Evolutionary conservation across 2,888 invertebrate genomes (phyloP).

Genomic region (Achlya flavicornis): DNA sequence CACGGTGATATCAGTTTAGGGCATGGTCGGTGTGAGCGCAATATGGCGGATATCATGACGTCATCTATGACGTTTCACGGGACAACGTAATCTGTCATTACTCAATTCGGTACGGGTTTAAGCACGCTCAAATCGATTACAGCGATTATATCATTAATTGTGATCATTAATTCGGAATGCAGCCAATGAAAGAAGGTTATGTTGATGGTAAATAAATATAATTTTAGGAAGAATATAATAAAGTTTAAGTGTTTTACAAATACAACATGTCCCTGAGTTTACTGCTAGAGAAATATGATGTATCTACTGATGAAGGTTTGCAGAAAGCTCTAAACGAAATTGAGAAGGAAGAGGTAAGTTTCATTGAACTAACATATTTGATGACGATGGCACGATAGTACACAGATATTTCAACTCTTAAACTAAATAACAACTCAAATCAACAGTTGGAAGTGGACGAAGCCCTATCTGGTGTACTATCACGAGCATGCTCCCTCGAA

Average conservation of each 20-base stretch:
- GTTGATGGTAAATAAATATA: slow-evolving; percentile 28
- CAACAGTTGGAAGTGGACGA: slow-evolving; percentile 87
- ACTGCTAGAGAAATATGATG: slow-evolving; percentile 76
- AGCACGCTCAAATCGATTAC: no score
- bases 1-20: no score
- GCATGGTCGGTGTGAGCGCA: no score
- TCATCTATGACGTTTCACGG: no score
- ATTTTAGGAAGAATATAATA: neutral
- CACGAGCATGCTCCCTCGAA: slow-evolving; percentile 90
- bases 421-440: neutral
- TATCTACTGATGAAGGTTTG: slow-evolving; percentile 82
- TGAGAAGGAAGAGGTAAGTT: slow-evolving; percentile 83
- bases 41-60: no score
- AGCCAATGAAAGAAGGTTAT: no score
- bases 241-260: neutral
- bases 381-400: slow-evolving; percentile 34
- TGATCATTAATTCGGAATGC: no score
- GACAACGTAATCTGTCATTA: no score
- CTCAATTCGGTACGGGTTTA: no score
- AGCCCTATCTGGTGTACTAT: slow-evolving; percentile 88
- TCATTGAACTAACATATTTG: slow-evolving; percentile 18
- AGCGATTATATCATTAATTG: no score
- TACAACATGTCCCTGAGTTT: slow-evolving; percentile 61
- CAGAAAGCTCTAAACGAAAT: slow-evolving; percentile 82
- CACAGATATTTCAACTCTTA: neutral